phyloP scores from a whole-genome alignment of 2,797 vertebrate species.

The Rhynchonycteris naso region DNA sequence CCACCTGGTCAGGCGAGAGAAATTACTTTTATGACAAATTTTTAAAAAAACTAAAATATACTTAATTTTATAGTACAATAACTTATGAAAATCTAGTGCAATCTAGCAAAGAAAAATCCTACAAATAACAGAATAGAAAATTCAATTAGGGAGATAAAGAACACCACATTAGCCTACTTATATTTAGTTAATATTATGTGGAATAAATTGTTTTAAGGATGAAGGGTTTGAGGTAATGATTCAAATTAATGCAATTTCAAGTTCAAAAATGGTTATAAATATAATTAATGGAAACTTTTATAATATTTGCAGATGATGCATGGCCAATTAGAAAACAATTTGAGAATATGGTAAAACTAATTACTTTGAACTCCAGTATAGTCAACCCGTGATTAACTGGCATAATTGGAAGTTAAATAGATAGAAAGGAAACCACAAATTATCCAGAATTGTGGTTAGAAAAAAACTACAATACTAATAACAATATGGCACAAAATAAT shows the following conservation, averaged over 20 bases:
- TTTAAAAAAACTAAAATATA: constrained; percentile 34
- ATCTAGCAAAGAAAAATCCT: not conserved
- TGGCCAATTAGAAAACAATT: constrained; percentile 35
- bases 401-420: constrained; percentile 13
- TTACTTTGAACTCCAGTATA: constrained; percentile 23
- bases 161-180: not conserved
- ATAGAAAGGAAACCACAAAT: constrained; percentile 37
- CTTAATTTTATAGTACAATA: constrained; percentile 13
- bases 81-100: constrained; percentile 40
- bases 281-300: constrained; percentile 55
- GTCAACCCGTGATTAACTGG: constrained; percentile 30
- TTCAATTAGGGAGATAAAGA: constrained; percentile 24
- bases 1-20: not conserved
- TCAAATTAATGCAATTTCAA: constrained; percentile 35
- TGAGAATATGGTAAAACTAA: constrained; percentile 42
- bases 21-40: not conserved
- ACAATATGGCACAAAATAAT: not conserved
- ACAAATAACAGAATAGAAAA: constrained; percentile 30
- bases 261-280: constrained; percentile 50
- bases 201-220: constrained; percentile 6
- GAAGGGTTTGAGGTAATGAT: constrained; percentile 43
- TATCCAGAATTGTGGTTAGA: constrained; percentile 15
- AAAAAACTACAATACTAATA: not conserved
- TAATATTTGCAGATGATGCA: constrained; percentile 6
- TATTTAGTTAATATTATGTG: not conserved